Conservation (phyloP, 2,888 invertebrate genomes). For the Octonoba sinensis region DNA sequence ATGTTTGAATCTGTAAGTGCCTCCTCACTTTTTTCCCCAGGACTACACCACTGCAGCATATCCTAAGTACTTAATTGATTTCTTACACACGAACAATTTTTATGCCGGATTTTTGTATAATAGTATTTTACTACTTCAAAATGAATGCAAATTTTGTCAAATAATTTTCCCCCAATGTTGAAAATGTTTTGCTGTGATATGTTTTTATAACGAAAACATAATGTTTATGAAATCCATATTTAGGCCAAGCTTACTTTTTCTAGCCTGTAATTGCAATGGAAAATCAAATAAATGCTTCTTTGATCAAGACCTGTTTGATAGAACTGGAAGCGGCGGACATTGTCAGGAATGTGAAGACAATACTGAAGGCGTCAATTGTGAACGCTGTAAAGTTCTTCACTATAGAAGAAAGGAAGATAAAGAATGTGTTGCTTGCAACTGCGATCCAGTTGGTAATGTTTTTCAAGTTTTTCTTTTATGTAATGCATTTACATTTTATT, state of each 20-base stretch:
- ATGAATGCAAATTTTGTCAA: too few relatives aligned
- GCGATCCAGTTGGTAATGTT: constrained; percentile 80
- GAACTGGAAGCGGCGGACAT: constrained; percentile 96
- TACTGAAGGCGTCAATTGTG: constrained; percentile 95
- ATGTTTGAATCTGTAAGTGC: too few relatives aligned
- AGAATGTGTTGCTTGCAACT: constrained; percentile 82
- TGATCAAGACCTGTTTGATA: constrained; percentile 89
- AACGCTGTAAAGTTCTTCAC: constrained; percentile 91
- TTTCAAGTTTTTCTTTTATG: background rate
- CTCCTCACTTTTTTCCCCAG: too few relatives aligned
- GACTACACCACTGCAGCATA: too few relatives aligned
- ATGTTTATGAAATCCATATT: background rate
- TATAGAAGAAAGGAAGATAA: constrained; percentile 84
- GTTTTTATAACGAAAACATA: constrained; percentile 68
- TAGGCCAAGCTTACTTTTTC: background rate
- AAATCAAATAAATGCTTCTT: constrained; percentile 95
- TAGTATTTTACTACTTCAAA: too few relatives aligned
- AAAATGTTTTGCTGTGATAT: constrained; percentile 8
- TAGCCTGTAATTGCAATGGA: constrained; percentile 96
- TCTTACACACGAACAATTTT: too few relatives aligned
- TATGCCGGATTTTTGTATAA: too few relatives aligned
- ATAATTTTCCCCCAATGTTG: constrained; percentile 4
- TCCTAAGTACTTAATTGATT: too few relatives aligned
- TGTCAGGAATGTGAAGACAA: constrained; percentile 94
- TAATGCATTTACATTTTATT: too few relatives aligned